phyloP scores from a whole-genome alignment of 2,113 vertebrate species.

The Condylura cristata region DNA sequence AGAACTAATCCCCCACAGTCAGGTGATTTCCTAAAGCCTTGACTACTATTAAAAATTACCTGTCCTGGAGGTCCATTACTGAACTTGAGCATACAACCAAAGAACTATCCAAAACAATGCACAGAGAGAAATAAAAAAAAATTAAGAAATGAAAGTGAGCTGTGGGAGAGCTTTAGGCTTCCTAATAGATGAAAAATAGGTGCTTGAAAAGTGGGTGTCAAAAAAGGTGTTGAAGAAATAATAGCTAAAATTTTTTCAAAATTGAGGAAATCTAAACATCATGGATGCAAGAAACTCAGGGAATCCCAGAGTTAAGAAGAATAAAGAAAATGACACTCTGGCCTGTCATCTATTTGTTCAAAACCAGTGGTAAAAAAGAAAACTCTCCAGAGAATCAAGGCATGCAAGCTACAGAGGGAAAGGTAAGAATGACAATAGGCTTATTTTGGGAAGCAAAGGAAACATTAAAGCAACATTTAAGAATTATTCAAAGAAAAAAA shows the following conservation, averaged over 20 bases:
- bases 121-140: not conserved
- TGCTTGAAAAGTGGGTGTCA: not conserved
- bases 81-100: not conserved
- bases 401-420: not conserved
- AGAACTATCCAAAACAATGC: not conserved
- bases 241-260: not conserved
- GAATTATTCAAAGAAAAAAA: not conserved
- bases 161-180: not conserved
- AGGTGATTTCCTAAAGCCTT: not conserved
- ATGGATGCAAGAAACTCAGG: not conserved
- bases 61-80: not conserved
- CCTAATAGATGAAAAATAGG: not conserved
- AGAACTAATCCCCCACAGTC: not conserved
- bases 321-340: not conserved
- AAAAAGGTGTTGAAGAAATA: slow-evolving; percentile 15
- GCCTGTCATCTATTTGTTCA: not conserved
- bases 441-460: not conserved
- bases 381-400: not conserved
- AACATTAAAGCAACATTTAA: not conserved
- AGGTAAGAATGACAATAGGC: not conserved
- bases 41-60: not conserved
- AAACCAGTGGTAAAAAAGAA: not conserved
- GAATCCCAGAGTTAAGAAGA: not conserved
- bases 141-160: not conserved
- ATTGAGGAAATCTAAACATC: not conserved